Conservation (phyloP, 1,140 invertebrate species). For the Micrasema minimum region DNA sequence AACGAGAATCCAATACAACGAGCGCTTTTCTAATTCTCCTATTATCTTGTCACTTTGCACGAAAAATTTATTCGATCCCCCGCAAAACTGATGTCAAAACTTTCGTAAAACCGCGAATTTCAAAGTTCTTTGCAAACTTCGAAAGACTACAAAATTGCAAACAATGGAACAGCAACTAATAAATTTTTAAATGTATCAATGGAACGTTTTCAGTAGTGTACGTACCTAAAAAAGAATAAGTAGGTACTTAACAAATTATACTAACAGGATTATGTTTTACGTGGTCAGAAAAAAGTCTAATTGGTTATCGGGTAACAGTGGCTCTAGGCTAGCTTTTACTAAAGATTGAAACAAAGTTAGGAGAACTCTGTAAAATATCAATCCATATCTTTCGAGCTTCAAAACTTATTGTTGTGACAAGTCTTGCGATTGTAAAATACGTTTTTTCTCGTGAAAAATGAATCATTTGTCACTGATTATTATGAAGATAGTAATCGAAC, state of each 20-base stretch:
- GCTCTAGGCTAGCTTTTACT: neutral
- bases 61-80: neutral
- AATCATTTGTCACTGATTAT: constrained; percentile 1
- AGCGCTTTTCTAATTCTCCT: neutral
- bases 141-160: neutral
- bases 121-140: constrained; percentile 14
- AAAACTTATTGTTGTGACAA: constrained; percentile 10
- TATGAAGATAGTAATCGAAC: constrained; percentile 1
- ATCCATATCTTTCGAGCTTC: neutral
- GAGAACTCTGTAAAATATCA: constrained; percentile 1
- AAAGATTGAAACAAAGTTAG: too few species aligned
- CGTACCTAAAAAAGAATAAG: neutral
- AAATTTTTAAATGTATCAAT: too few species aligned
- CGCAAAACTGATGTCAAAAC: constrained; percentile 18
- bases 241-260: constrained; percentile 11
- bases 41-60: too few species aligned
- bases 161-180: constrained; percentile 1
- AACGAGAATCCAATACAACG: neutral
- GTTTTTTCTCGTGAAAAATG: neutral
- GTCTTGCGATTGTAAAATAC: neutral
- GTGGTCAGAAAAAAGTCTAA: neutral
- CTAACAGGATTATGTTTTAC: constrained; percentile 13
- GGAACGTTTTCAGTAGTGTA: too few species aligned
- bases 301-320: too few species aligned
- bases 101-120: neutral